Evolutionary conservation across 2,888 invertebrate genomes (phyloP).

Genomic region (Ormyrus thymus): DNA sequence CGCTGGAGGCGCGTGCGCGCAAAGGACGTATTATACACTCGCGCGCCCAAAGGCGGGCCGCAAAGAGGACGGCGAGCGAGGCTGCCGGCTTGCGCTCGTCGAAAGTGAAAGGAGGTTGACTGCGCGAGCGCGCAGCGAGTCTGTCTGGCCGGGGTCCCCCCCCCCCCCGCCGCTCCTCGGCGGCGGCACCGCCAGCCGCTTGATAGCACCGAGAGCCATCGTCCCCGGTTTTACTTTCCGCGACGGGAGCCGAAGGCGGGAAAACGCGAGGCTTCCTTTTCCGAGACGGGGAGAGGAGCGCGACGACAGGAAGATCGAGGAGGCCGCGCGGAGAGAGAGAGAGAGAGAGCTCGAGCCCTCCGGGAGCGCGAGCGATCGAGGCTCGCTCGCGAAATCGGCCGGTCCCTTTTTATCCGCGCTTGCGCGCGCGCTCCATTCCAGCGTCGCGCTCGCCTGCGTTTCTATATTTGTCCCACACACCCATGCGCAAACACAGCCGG

Average conservation of each 20-base stretch:
- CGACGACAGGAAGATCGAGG: too few relatives aligned
- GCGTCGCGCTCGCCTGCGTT: conserved; percentile 7
- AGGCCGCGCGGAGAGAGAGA: background rate
- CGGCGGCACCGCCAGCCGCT: too few relatives aligned
- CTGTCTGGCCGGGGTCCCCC: conserved; percentile 63
- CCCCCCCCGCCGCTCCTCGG: background rate
- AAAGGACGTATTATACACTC: too few relatives aligned
- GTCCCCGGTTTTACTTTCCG: too few relatives aligned
- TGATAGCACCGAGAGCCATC: too few relatives aligned
- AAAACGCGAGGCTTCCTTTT: too few relatives aligned
- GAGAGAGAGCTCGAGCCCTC: background rate
- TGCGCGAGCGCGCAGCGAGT: conserved; percentile 44
- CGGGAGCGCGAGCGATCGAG: background rate
- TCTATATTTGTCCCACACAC: conserved; percentile 47
- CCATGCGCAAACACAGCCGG: background rate
- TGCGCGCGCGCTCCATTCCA: conserved; percentile 4
- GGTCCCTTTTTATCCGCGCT: conserved; percentile 65
- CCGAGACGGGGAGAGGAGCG: too few relatives aligned
- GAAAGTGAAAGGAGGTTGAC: conserved; percentile 76
- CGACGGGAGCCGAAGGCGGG: too few relatives aligned
- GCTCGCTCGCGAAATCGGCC: background rate
- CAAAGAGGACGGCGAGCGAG: conserved; percentile 39
- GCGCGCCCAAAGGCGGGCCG: background rate
- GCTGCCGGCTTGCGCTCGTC: conserved; percentile 65
- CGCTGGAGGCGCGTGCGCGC: conserved; percentile 7